Evolutionary conservation across 2,888 invertebrate genomes (phyloP), one percentile per base, ranked within the genome.

Genomic region (Parnassius smintheus): DNA sequence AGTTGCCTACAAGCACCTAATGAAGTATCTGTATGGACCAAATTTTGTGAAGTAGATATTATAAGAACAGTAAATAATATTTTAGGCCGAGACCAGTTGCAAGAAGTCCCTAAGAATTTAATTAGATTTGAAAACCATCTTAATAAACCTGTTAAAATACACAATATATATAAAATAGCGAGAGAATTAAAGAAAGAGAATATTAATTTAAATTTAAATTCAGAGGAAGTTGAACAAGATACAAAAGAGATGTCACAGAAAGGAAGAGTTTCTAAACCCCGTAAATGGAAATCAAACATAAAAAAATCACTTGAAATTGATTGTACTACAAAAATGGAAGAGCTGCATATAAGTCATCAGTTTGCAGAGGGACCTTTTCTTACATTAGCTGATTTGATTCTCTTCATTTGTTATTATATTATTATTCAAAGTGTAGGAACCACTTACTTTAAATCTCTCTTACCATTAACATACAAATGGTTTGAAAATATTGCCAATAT

Each of bases 1-100:
- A 94, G 95, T 59, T 97, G 97, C 75, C 88, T 98, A 12, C 93
- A 96, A 73, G 95, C 97, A 2, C 96, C 97, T 59, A 95, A 96
- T 41, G 97, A 97, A 86, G 93, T 94, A 9, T 97, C 97, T 9
- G 92, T 96, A 49, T 98, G 98, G 98, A 98, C 98, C 0, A 96
- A 95, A 75, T 97, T 97, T 80, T 98, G 98, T 91, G 98, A 98
- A 91, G 92, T 96, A 3, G 96, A 97, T 77, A 88, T 97, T 52
- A 93, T 96, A 11, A 81, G 87, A 59, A 93, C 94, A 1, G 85
- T 95, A 0, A 92, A 92, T 66, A 74, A 85, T n/a, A 70, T 93
- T 56, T 70, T 91, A 22, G 70, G 49, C 25, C 56, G 45, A 18
- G 69, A 72, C 18, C 71, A 69, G 46, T 62, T 81, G 35, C 63